These are phyloP conservation scores for Tetheella fluctuosa DNA, from an alignment of 2,888 invertebrate species.

Conservation along the genomic window DNA sequence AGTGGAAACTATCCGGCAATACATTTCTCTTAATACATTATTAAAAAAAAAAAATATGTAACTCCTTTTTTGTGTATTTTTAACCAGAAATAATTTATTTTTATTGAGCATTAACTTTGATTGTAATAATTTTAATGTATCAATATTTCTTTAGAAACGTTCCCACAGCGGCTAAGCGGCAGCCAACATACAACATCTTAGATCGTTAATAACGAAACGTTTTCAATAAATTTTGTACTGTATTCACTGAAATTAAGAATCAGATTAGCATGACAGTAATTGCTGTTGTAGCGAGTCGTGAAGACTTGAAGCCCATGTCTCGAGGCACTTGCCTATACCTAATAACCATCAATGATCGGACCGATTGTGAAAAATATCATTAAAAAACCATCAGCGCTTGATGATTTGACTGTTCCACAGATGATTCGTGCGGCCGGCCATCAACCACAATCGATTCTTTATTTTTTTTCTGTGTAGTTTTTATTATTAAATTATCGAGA, in stretches of 20 bases:
- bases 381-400: slow-evolving; percentile 84
- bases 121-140: slow-evolving; percentile 38
- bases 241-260: slow-evolving; percentile 38
- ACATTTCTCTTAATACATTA: no score
- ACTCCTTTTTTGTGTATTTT: no score
- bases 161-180: slow-evolving; percentile 32
- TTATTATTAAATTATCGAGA: slow-evolving; percentile 78
- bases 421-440: slow-evolving; percentile 71
- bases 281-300: slow-evolving; percentile 34
- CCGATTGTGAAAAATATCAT: slow-evolving; percentile 85
- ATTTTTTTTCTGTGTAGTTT: slow-evolving; percentile 59
- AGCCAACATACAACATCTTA: slow-evolving; percentile 26
- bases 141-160: slow-evolving; percentile 19
- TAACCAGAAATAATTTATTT: slow-evolving; percentile 17
- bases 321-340: slow-evolving; percentile 76
- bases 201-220: slow-evolving; percentile 44
- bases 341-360: slow-evolving; percentile 82
- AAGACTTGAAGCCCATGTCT: slow-evolving; percentile 64
- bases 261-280: slow-evolving; percentile 40
- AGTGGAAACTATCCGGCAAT: not conserved
- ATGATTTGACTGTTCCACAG: slow-evolving; percentile 78
- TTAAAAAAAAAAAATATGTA: not conserved
- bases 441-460: slow-evolving; percentile 81
- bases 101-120: slow-evolving; percentile 29
- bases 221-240: slow-evolving; percentile 37